These are phyloP conservation scores for Haliclona indistincta DNA, from an alignment of 37 sponge, comb jelly and placozoan species.

Conservation along the genomic window DNA sequence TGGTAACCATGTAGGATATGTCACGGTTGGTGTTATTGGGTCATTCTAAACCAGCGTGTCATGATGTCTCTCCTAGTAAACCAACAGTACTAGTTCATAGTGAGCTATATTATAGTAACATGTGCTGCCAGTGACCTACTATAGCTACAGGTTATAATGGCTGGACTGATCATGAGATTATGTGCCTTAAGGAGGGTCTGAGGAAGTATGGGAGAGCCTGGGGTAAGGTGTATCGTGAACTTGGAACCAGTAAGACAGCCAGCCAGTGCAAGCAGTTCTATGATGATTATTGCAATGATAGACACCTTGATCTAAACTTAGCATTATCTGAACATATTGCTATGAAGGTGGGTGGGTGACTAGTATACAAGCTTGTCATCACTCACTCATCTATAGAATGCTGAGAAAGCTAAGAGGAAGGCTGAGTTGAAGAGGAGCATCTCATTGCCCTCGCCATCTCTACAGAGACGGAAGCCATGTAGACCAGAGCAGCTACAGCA, in stretches of 20 bases:
- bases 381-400: slow-evolving; percentile 46
- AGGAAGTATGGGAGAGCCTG: slow-evolving; percentile 69
- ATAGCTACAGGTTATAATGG: slow-evolving; percentile 40
- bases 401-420: slow-evolving; percentile 57
- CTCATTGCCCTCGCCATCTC: slow-evolving; percentile 1
- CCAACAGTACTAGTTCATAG: no score
- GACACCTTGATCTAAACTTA: slow-evolving; percentile 25
- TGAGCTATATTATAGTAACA: no score
- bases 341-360: slow-evolving; percentile 24
- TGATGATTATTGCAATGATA: slow-evolving; percentile 35
- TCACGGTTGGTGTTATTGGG: no score
- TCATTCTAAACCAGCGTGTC: no score
- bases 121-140: neutral
- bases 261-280: slow-evolving; percentile 82
- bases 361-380: neutral
- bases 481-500: slow-evolving; percentile 38
- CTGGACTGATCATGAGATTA: slow-evolving; percentile 70
- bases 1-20: no score
- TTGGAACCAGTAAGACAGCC: slow-evolving; percentile 60
- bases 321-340: slow-evolving; percentile 64
- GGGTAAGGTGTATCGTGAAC: slow-evolving; percentile 67
- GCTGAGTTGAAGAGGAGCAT: slow-evolving; percentile 41
- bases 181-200: slow-evolving; percentile 61
- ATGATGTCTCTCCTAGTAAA: no score
- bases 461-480: slow-evolving; percentile 20